phyloP scores from a whole-genome alignment of 2,113 vertebrate species.

The Eonycteris spelaea region DNA sequence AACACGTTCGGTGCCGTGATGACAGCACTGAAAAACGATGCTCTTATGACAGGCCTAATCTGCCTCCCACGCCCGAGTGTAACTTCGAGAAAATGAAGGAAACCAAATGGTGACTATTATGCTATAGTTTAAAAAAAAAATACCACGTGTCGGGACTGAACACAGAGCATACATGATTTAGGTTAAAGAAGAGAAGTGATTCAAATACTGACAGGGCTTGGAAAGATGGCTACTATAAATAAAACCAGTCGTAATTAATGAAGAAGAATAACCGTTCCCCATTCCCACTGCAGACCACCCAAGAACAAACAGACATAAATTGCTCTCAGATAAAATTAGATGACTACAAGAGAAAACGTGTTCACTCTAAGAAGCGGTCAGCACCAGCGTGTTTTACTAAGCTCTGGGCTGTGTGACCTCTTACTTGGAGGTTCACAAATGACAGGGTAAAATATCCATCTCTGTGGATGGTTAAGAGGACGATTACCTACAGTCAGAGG shows the following conservation, averaged over 20 bases:
- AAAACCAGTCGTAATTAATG: neutral
- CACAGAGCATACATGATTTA: neutral
- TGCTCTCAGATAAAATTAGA: neutral
- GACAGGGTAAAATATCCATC: neutral
- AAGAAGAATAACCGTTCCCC: neutral
- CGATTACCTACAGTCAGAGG: neutral
- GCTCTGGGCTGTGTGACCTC: rapidly evolving
- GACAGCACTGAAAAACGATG: neutral
- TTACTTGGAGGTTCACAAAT: neutral
- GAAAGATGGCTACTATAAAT: neutral
- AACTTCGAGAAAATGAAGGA: neutral
- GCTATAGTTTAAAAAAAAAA: neutral
- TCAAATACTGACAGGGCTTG: neutral
- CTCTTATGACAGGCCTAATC: rapidly evolving
- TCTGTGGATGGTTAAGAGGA: neutral
- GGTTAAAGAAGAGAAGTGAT: neutral
- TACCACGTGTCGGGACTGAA: neutral
- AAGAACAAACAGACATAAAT: neutral
- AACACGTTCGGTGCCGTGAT: neutral
- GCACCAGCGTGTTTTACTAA: neutral
- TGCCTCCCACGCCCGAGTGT: neutral
- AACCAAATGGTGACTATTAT: neutral
- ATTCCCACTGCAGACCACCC: neutral
- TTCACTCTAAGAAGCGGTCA: neutral
- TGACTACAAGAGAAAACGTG: neutral